Percentiles rank a stretch among this genome's conserved stretches.
Evolutionary conservation across 2,113 vertebrate genomes (phyloP).

Genomic region (Pseudopipra pipra): DNA sequence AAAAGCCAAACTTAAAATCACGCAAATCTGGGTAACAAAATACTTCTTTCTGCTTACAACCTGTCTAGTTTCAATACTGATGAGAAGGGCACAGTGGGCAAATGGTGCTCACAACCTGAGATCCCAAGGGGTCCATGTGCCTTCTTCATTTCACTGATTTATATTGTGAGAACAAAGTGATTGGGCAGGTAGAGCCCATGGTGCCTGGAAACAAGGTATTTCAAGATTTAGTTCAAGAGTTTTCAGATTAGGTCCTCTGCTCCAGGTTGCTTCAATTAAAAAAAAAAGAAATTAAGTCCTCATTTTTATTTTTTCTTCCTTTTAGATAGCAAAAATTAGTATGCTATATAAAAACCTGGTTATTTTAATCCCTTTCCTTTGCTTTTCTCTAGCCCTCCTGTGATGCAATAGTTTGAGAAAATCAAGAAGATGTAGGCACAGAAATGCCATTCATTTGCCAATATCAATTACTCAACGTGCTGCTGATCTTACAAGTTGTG

Average conservation of each 20-base stretch:
- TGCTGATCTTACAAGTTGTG: background rate
- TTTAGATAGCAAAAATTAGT: background rate
- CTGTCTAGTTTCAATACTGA: background rate
- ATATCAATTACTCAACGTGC: background rate
- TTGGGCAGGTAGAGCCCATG: background rate
- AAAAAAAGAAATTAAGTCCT: background rate
- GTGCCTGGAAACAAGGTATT: background rate
- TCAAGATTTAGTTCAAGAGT: background rate
- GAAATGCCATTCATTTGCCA: background rate
- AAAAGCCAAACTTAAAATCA: background rate
- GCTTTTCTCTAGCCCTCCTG: background rate
- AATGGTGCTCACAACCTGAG: background rate
- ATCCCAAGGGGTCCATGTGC: background rate
- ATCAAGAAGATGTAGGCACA: background rate
- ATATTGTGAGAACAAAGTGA: background rate
- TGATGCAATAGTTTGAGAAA: background rate
- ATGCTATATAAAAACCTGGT: background rate
- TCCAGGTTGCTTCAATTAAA: background rate
- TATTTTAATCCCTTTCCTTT: background rate
- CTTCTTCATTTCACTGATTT: background rate
- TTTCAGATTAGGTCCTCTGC: background rate
- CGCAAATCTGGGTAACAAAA: background rate
- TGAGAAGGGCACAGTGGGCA: background rate
- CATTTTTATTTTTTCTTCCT: background rate
- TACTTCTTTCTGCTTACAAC: background rate